phyloP scores from a whole-genome alignment of 2,113 vertebrate genomes.

The Kryptolebias marmoratus region DNA sequence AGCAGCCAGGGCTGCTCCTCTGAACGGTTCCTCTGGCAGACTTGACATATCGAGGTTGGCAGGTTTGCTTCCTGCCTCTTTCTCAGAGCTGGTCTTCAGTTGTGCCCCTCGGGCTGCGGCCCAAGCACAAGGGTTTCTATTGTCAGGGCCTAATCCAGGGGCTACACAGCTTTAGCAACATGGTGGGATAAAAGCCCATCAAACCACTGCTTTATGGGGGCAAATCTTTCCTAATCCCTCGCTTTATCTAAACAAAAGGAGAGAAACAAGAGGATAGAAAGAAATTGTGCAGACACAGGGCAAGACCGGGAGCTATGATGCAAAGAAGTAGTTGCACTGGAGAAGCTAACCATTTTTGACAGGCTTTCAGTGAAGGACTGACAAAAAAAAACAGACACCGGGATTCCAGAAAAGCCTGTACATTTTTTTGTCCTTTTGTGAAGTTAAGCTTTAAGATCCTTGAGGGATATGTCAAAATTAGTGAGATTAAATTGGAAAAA shows the following conservation, averaged over 20 bases:
- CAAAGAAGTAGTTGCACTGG: constrained; percentile 93
- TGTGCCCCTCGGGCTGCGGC: constrained; percentile 87
- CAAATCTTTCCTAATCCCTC: constrained; percentile 98
- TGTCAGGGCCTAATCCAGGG: constrained; percentile 93
- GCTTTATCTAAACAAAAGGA: constrained; percentile 97
- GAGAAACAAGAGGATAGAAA: constrained; percentile 84
- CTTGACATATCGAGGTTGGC: constrained; percentile 83
- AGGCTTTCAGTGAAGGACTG: constrained; percentile 84
- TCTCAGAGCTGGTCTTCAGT: constrained; percentile 80
- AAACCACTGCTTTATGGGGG: constrained; percentile 97
- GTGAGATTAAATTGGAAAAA: constrained; percentile 72
- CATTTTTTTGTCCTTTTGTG: constrained; percentile 59
- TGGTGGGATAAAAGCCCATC: constrained; percentile 98
- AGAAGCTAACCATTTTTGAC: constrained; percentile 96
- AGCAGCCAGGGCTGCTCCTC: constrained; percentile 48
- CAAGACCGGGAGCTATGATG: constrained; percentile 89
- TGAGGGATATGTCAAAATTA: constrained; percentile 77
- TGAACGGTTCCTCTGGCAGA: constrained; percentile 64
- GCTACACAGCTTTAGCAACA: constrained; percentile 96
- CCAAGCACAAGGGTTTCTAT: constrained; percentile 93
- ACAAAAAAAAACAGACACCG: constrained; percentile 80
- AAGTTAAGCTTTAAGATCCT: constrained; percentile 73
- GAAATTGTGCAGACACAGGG: constrained; percentile 89
- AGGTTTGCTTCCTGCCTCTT: constrained; percentile 83
- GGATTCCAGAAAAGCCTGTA: constrained; percentile 78